phyloP scores from a whole-genome alignment of 2,797 vertebrate species.

The Nannoperca australis region DNA sequence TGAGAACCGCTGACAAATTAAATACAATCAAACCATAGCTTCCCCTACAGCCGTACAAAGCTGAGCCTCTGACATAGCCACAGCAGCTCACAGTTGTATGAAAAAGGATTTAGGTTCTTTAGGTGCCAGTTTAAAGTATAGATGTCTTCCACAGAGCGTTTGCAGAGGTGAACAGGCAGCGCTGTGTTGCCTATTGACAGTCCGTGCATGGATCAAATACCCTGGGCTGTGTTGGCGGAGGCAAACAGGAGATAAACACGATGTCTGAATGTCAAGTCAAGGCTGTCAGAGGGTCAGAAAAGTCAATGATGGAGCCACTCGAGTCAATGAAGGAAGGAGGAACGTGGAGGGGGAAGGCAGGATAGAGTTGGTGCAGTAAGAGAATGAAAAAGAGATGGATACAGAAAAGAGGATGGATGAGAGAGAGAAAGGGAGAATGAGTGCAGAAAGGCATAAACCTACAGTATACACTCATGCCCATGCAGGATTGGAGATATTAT shows the following conservation, averaged over 20 bases:
- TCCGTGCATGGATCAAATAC: conserved; percentile 64
- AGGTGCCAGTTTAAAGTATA: conserved; percentile 18
- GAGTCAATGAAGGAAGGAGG: conserved; percentile 63
- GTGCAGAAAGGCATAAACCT: conserved; percentile 31
- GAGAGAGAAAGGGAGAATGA: background rate
- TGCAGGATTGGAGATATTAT: conserved; percentile 46
- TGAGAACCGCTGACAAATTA: conserved; percentile 36
- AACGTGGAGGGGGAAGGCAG: background rate
- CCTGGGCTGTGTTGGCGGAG: conserved; percentile 61
- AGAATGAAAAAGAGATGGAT: background rate
- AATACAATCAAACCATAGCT: conserved; percentile 24
- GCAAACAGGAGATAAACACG: conserved; percentile 66
- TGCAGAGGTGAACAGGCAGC: conserved; percentile 44
- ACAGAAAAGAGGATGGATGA: background rate
- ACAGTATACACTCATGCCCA: conserved; percentile 8
- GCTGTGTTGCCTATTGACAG: conserved; percentile 58
- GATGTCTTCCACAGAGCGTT: conserved; percentile 35
- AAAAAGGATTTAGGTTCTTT: conserved; percentile 42
- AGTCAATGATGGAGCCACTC: conserved; percentile 69
- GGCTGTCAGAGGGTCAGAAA: conserved; percentile 63
- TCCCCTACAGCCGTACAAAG: conserved; percentile 27
- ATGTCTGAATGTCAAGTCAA: conserved; percentile 74
- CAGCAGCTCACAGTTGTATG: conserved; percentile 38
- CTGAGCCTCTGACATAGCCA: conserved; percentile 24
- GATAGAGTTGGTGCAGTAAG: conserved; percentile 6